phyloP scores from a whole-genome alignment of 2,888 invertebrate species.

The Deilephila porcellus region DNA sequence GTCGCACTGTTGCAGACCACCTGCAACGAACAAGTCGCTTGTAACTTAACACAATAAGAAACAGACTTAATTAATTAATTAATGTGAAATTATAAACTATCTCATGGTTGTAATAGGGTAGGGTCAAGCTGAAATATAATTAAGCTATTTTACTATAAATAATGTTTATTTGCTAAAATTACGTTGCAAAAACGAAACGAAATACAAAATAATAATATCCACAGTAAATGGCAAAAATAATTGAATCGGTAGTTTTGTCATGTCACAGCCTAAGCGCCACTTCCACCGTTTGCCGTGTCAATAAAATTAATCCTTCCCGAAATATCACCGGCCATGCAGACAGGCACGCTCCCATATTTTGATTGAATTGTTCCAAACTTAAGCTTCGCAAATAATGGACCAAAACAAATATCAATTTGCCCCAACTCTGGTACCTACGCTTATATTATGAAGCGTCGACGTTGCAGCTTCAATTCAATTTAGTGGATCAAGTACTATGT shows the following conservation, averaged over 20 bases:
- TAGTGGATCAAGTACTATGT: constrained; percentile 37
- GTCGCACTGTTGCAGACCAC: constrained; percentile 95
- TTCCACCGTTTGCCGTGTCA: constrained; percentile 67
- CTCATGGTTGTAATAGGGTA: too few species aligned
- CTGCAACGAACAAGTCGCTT: constrained; percentile 78
- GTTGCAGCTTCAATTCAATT: constrained; percentile 49
- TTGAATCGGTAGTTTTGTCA: constrained; percentile 52
- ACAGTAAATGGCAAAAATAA: neutral
- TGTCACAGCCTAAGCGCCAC: constrained; percentile 62
- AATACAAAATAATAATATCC: neutral
- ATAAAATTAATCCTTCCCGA: constrained; percentile 74
- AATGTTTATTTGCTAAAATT: too few species aligned
- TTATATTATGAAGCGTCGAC: constrained; percentile 44
- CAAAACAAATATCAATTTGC: constrained; percentile 72
- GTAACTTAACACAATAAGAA: neutral
- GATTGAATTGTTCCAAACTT: constrained; percentile 78
- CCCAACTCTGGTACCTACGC: constrained; percentile 47
- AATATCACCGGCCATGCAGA: constrained; percentile 62
- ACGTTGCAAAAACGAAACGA: neutral
- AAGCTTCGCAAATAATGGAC: constrained; percentile 72
- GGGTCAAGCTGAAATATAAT: too few species aligned
- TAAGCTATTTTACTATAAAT: too few species aligned
- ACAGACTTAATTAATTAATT: too few species aligned
- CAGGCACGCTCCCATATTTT: constrained; percentile 66
- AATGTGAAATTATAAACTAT: too few species aligned